phyloP scores from a whole-genome alignment of 1,140 invertebrate species.

The Bombus terrestris region DNA sequence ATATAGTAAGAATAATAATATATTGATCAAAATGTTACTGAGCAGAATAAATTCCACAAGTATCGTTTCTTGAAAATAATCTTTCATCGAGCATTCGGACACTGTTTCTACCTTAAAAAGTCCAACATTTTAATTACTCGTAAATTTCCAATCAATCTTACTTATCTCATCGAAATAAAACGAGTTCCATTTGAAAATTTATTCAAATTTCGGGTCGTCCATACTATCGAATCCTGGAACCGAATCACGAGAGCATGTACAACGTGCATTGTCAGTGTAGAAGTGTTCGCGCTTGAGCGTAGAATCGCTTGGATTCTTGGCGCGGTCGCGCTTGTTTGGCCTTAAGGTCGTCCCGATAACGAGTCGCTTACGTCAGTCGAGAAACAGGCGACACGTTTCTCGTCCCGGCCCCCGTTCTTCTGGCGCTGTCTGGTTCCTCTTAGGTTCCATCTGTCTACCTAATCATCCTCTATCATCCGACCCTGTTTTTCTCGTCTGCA shows the following conservation, averaged over 20 bases:
- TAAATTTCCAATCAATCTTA: too few relatives aligned
- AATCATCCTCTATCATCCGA: slow-evolving; percentile 28
- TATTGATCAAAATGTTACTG: too few relatives aligned
- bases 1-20: too few relatives aligned
- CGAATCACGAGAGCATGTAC: too few relatives aligned
- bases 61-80: too few relatives aligned
- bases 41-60: too few relatives aligned
- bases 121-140: too few relatives aligned
- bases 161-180: too few relatives aligned
- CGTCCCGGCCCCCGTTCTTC: slow-evolving; percentile 8
- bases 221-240: too few relatives aligned
- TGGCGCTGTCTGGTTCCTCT: not conserved
- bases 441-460: not conserved
- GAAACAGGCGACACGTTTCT: slow-evolving; percentile 24
- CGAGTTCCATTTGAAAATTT: too few relatives aligned
- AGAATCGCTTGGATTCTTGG: slow-evolving; percentile 38
- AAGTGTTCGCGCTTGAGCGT: not conserved
- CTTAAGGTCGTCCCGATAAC: slow-evolving; percentile 57
- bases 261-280: not conserved
- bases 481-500: not conserved
- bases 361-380: slow-evolving; percentile 50
- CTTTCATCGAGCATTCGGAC: too few relatives aligned
- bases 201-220: too few relatives aligned
- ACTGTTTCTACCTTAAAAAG: accelerated
- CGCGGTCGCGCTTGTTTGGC: slow-evolving; percentile 45